A percentile compares a stretch with the other conserved stretches of the same genome.
Evolutionary conservation across 2,113 vertebrate species (phyloP).

Genomic region (Ctenodactylus gundi): DNA sequence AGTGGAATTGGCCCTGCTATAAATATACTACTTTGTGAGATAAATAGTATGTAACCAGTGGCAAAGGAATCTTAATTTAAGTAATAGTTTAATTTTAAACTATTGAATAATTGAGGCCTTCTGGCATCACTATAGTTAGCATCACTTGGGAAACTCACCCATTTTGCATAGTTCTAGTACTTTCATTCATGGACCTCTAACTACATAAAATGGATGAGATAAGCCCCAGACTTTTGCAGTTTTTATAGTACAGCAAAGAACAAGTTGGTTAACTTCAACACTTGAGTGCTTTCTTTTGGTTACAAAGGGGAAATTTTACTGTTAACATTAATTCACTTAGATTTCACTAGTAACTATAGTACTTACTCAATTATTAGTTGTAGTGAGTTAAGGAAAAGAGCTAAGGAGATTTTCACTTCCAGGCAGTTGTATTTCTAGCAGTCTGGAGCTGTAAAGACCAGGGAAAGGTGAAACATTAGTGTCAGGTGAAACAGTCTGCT

Average conservation of each 20-base stretch:
- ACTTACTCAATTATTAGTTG: not conserved
- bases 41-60: not conserved
- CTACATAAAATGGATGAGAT: not conserved
- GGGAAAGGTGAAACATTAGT: not conserved
- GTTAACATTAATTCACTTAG: constrained; percentile 8
- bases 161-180: constrained; percentile 16
- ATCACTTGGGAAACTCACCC: not conserved
- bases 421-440: not conserved
- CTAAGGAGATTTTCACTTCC: not conserved
- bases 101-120: not conserved
- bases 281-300: not conserved
- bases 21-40: constrained; percentile 26
- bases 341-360: not conserved
- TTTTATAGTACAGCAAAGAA: constrained; percentile 18
- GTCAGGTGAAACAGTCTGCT: not conserved
- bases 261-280: not conserved
- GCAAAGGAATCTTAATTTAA: not conserved
- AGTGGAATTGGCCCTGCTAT: not conserved
- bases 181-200: constrained; percentile 42
- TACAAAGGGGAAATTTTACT: not conserved
- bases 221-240: not conserved
- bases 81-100: constrained; percentile 35
- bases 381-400: not conserved
- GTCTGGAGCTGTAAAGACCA: not conserved
- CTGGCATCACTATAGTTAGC: not conserved